phyloP scores from a whole-genome alignment of 2,888 invertebrate genomes.

The Machimus rusticus region DNA sequence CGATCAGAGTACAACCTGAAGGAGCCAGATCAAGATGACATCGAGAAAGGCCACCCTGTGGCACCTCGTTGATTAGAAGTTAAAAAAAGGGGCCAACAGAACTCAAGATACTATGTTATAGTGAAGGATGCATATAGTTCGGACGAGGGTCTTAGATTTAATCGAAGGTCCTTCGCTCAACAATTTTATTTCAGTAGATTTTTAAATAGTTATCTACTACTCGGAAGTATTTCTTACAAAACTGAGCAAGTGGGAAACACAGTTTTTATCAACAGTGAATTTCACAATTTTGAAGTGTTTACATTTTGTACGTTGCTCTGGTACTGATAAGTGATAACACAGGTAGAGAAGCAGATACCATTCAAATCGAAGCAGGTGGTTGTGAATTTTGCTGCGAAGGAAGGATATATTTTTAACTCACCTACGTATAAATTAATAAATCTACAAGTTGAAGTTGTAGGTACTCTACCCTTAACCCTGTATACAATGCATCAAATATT shows the following conservation, averaged over 20 bases:
- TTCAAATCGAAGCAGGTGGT: background rate
- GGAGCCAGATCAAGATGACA: background rate
- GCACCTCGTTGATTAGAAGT: background rate
- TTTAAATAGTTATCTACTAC: background rate
- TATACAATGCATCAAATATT: background rate
- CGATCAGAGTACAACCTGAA: background rate
- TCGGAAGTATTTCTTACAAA: background rate
- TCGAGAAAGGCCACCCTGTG: background rate
- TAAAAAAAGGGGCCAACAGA: background rate
- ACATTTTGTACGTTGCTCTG: background rate
- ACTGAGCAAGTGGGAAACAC: background rate
- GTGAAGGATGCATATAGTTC: background rate
- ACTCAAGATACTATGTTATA: background rate
- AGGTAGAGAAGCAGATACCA: background rate
- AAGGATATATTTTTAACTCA: background rate
- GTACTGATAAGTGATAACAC: too few species aligned
- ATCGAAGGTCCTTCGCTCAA: background rate
- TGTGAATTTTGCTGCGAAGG: background rate
- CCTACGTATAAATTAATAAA: background rate
- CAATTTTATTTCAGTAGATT: background rate
- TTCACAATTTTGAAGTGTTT: conserved; percentile 17
- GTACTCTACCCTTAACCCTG: background rate
- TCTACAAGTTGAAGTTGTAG: background rate
- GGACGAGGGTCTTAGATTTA: background rate
- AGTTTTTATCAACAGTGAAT: background rate